Conservation (phyloP, 2,113 vertebrate genomes). For the Dipodomys merriami region DNA sequence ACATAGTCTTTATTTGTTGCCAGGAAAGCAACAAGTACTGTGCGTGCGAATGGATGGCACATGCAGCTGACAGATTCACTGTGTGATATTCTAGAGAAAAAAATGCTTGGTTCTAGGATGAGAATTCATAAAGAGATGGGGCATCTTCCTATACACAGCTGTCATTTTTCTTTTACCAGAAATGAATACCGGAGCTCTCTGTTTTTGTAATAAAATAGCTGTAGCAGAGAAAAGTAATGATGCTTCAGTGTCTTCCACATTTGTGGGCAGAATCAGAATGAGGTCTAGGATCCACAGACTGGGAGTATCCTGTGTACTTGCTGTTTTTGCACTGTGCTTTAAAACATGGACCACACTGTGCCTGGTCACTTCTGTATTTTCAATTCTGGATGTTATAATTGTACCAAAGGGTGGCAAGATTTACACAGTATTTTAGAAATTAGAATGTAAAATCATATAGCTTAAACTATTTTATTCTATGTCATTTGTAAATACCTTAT, state of each 20-base stretch:
- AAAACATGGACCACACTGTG: background rate
- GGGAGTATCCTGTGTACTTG: background rate
- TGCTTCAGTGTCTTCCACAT: background rate
- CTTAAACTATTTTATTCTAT: background rate
- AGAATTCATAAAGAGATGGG: background rate
- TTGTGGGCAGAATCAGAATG: background rate
- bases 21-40: background rate
- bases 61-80: background rate
- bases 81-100: background rate
- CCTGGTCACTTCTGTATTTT: background rate
- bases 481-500: background rate
- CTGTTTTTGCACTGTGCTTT: background rate
- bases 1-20: background rate
- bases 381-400: background rate
- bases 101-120: background rate
- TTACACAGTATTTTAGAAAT: slow-evolving; percentile 16
- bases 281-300: background rate
- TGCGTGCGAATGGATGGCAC: background rate
- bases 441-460: background rate
- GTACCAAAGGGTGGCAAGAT: background rate
- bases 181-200: background rate
- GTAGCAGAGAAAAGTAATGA: background rate
- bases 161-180: background rate
- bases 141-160: background rate
- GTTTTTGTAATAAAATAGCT: background rate